Evolutionary conservation across 2,797 vertebrate species (phyloP).

Genomic region (Phrynocephalus forsythii): DNA sequence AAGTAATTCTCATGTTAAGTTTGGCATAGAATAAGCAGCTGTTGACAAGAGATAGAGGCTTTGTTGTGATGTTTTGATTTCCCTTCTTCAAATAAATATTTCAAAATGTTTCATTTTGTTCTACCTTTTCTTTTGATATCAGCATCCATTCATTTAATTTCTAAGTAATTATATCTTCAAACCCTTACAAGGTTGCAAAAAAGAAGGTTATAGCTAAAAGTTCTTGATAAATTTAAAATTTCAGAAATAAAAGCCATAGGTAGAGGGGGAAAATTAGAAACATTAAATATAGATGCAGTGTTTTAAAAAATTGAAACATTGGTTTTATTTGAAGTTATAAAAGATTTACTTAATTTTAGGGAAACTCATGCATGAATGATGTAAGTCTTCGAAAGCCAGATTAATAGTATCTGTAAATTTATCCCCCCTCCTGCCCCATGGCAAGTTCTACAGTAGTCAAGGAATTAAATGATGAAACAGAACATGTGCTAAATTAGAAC

Average conservation of each 20-base stretch:
- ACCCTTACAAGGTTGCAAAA: neutral
- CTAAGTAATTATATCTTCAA: neutral
- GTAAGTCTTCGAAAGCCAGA: neutral
- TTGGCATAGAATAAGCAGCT: conserved; percentile 7
- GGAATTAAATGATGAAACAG: no score
- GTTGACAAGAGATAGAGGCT: neutral
- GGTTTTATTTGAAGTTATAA: neutral
- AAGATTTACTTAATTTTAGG: neutral
- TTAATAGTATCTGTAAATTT: accelerated
- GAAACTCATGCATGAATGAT: neutral
- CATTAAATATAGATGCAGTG: no score
- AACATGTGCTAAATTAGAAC: conserved; percentile 53
- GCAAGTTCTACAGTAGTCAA: conserved; percentile 2
- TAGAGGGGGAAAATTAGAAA: neutral
- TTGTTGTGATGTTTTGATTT: neutral
- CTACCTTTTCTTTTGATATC: neutral
- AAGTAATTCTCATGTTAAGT: conserved; percentile 8
- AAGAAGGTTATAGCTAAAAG: neutral
- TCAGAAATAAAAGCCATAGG: neutral
- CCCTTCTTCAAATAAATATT: neutral
- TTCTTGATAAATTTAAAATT: neutral
- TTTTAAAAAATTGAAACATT: conserved; percentile 5
- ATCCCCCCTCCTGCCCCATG: neutral
- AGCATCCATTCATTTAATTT: neutral
- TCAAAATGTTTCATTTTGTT: neutral